Base-by-base conservation (phyloP, 2,797 vertebrate genomes). In the Mastacembelus armatus region DNA sequence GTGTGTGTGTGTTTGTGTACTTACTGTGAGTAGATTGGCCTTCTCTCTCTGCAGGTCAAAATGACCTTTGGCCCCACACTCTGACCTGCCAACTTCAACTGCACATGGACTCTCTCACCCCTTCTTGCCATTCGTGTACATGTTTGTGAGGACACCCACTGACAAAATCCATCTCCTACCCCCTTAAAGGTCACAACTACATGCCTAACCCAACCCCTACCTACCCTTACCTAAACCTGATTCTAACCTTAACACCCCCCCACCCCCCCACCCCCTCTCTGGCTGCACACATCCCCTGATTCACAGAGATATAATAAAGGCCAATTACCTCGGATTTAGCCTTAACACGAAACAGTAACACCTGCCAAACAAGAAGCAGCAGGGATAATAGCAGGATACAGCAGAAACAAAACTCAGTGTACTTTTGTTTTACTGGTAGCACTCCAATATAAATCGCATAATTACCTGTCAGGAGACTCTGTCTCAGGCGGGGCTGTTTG, bases 301-400 rank as follows among this genome's bases (percentile, higher is more conserved):
- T 80, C 81, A 84, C 61, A n/a, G 63, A 45, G 52, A 38, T 30
- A 35, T 76, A 71, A 86, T 64, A 33, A 50, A 14, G 42, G 51
- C 52, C 56, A 87, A 77, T 87, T 84, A 79, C 8, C 30, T 65
- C 56, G 57, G 74, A 85, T 80, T 83, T 57, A 61, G 45, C 42
- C 71, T 66, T 40, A 59, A 78, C 84, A 87, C 42, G 67, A 81
- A 82, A 61, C 24, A 45, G 40, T n/a, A 44, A 35, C 63, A 81
- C 55, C 74, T 84, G 74, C 79, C 74, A 78, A 86, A 71, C 58
- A 58, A 66, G 39, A 35, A 62, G 0, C 7, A 11, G 26, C 7
- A 11, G 26, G 38, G 48, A 61, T 73, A 11, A 81, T 66, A 65
- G 39, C 49, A 75, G 71, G 58, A 63, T 50, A 27, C 16, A 70